These are phyloP conservation scores for Diorhabda elongata DNA, from an alignment of 1,140 invertebrate species.

Conservation along the genomic window DNA sequence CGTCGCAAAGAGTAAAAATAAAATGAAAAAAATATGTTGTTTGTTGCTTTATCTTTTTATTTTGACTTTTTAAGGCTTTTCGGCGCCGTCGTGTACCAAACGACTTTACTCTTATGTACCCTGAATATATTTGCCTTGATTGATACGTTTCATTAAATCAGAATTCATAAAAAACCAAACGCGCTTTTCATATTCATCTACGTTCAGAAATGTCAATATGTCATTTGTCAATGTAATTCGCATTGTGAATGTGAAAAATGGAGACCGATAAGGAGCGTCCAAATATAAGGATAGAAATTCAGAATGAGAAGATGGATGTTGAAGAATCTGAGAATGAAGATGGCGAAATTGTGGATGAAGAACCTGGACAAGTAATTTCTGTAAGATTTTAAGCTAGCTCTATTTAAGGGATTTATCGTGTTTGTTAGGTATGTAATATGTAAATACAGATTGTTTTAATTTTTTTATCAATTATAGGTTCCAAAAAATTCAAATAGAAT, in stretches of 20 bases:
- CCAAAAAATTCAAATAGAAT: constrained; percentile 42
- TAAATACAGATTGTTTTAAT: constrained; percentile 32
- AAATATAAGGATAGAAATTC: constrained; percentile 46
- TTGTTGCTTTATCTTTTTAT: no score
- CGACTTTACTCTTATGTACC: no score
- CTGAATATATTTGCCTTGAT: no score
- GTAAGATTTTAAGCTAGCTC: background rate
- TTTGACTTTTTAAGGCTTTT: no score
- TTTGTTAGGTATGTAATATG: constrained; percentile 8
- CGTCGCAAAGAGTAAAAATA: no score
- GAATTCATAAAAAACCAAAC: no score
- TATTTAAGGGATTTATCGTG: constrained; percentile 5
- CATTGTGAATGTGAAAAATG: background rate
- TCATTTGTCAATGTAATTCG: no score
- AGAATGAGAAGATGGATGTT: constrained; percentile 42
- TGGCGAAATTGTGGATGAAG: constrained; percentile 51
- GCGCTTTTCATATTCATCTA: no score
- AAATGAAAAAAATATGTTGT: no score
- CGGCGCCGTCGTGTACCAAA: no score
- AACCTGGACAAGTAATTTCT: background rate
- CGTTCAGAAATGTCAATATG: no score
- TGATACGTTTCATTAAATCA: no score
- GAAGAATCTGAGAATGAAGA: constrained; percentile 50
- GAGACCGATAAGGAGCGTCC: constrained; percentile 36
- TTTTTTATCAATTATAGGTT: constrained; percentile 48